Base-by-base conservation (phyloP, 2,888 invertebrate species). In the Plebejus anna region DNA sequence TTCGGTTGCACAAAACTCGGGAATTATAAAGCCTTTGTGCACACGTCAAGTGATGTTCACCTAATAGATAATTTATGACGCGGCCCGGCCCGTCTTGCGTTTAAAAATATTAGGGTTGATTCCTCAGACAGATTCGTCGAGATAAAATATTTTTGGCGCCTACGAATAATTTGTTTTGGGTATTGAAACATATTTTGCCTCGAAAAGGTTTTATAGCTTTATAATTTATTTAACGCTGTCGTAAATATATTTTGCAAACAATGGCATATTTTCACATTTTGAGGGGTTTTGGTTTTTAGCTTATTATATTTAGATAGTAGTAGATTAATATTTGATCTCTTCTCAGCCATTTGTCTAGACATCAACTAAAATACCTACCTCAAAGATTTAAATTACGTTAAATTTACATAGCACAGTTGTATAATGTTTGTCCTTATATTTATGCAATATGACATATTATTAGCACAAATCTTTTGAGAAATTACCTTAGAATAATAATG, bases 11-110 rank as follows among this genome's bases (percentile, higher is more conserved):
- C 92, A 92, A 91, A 92, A 91, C 89, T 92, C 28, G 88, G 86
- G 79, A 82, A 83, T 81, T 83, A 87, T 89, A 87, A 83, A 85
- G 84, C 87, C 84, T 88, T 94, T 94, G 92, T 93, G 86, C 82
- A 85, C 82, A 89, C 85, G 93, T 93, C 93, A 90, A 90, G 88
- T 88, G 89, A 90, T 89, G 88, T 91, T 90, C 90, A 79, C 80
- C 89, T 92, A 92, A 92, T 92, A 92, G 91, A 91, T 92, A 91
- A 93, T 93, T 94, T 94, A 94, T 93, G 88, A 86, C 85, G 85
- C 88, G 84, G 86, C 87, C 88, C 86, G 83, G 83, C 86, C 88
- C 85, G 84, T 81, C 83, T 81, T 80, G 81, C 82, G 36, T 75
- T 87, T 88, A 90, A 89, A 92, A 89, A 88, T 92, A 92, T 92